Evolutionary conservation across 2,113 vertebrate species (phyloP).

Genomic region (Protomyctophum bolini): DNA sequence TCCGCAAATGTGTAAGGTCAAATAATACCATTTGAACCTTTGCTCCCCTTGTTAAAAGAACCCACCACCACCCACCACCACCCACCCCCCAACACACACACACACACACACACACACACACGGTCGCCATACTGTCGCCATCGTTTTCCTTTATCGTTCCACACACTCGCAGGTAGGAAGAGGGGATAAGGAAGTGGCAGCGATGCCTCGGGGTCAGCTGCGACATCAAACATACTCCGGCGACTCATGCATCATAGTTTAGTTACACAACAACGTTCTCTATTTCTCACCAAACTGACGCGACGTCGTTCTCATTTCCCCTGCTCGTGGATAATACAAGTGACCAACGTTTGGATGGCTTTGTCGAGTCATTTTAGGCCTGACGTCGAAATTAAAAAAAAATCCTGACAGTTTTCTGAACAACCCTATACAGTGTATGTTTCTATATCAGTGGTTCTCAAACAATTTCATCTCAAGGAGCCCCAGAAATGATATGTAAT

Average conservation of each 20-base stretch:
- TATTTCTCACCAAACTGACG: too few species aligned
- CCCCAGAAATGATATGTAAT: too few species aligned
- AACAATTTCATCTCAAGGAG: too few species aligned
- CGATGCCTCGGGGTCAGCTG: constrained; percentile 31
- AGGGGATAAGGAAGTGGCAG: constrained; percentile 15
- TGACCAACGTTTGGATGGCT: constrained; percentile 17
- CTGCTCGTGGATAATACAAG: constrained; percentile 28
- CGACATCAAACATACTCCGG: constrained; percentile 15
- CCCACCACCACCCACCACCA: neutral
- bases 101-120: neutral
- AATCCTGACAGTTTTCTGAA: neutral
- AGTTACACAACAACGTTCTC: neutral
- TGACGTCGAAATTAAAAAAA: too few species aligned
- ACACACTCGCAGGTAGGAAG: constrained; percentile 1
- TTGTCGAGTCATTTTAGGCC: too few species aligned
- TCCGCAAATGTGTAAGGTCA: constrained; percentile 62
- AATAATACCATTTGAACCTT: constrained; percentile 49
- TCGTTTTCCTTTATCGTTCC: constrained; percentile 8
- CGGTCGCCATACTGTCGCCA: neutral
- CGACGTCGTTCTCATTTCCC: constrained; percentile 21
- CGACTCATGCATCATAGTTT: constrained; percentile 26
- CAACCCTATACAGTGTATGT: too few species aligned
- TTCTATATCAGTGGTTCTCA: too few species aligned
- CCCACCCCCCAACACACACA: too few species aligned
- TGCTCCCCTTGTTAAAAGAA: constrained; percentile 27